Conservation (phyloP, 2,113 vertebrate species). For the Hemicordylus capensis region DNA sequence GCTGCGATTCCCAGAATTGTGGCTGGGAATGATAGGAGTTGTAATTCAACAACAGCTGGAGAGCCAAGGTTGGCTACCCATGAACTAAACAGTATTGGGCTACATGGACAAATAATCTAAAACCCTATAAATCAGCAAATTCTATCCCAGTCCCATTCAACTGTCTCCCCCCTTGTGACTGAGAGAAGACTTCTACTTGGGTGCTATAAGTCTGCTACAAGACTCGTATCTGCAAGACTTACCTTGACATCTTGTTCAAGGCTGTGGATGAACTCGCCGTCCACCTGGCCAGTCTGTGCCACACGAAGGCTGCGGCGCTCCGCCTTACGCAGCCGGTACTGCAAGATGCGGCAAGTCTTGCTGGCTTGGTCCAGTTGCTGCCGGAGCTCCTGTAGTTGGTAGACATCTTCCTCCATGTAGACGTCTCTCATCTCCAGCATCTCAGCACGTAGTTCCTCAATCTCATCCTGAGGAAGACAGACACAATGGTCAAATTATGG, state of each 20-base stretch:
- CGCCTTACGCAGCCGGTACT: conserved; percentile 94
- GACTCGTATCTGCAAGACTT: conserved; percentile 21
- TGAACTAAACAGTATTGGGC: not conserved
- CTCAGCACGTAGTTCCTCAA: conserved; percentile 95
- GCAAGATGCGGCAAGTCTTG: conserved; percentile 97
- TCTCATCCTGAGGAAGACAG: conserved; percentile 85
- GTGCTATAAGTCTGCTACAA: no score
- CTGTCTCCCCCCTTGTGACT: not conserved
- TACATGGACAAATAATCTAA: not conserved
- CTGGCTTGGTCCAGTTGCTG: conserved; percentile 97
- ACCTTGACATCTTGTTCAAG: conserved; percentile 98
- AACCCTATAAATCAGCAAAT: not conserved
- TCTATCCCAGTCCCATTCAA: not conserved
- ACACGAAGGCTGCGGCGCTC: conserved; percentile 94
- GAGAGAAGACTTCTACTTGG: no score
- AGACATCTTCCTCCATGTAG: conserved; percentile 98
- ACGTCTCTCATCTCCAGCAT: conserved; percentile 99
- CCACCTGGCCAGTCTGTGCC: conserved; percentile 95
- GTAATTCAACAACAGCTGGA: no score
- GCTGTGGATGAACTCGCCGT: conserved; percentile 91
- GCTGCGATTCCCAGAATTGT: no score
- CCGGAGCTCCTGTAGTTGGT: conserved; percentile 95
- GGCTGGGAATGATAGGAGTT: no score
- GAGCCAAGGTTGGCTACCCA: no score
- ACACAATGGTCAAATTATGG: rapidly evolving